A percentile compares a stretch with the other conserved stretches of the same genome.
These are phyloP conservation scores for Danionella cerebrum DNA, from an alignment of 2,113 vertebrate species.

Conservation along the genomic window DNA sequence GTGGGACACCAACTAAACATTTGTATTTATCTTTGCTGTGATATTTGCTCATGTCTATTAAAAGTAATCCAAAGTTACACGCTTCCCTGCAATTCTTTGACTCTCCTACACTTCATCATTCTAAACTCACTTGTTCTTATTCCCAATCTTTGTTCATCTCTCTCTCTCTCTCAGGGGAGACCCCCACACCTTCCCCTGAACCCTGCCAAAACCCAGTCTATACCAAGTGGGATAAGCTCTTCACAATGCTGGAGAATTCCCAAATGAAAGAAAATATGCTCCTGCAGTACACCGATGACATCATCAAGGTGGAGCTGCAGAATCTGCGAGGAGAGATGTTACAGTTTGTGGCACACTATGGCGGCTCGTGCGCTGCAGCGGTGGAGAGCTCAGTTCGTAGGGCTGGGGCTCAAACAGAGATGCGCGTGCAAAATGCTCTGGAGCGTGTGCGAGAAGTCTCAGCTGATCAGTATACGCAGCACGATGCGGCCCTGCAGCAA, in stretches of 20 bases:
- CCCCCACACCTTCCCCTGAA: slow-evolving; percentile 34
- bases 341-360: slow-evolving; percentile 61
- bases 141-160: background rate
- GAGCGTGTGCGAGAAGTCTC: slow-evolving; percentile 36
- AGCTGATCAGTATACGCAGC: slow-evolving; percentile 41
- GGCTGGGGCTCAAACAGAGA: slow-evolving; percentile 52
- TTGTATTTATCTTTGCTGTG: too few relatives aligned
- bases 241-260: slow-evolving; percentile 92
- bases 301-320: slow-evolving; percentile 74
- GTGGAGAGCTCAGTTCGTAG: slow-evolving; percentile 55
- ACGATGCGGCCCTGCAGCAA: slow-evolving; percentile 58
- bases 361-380: slow-evolving; percentile 41
- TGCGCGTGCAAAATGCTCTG: slow-evolving; percentile 47
- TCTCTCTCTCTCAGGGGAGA: background rate
- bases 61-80: too few relatives aligned
- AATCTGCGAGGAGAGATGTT: slow-evolving; percentile 69
- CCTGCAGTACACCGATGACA: slow-evolving; percentile 75
- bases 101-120: too few relatives aligned
- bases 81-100: too few relatives aligned
- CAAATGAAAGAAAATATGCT: slow-evolving; percentile 94
- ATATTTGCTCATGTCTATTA: too few relatives aligned
- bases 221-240: slow-evolving; percentile 91
- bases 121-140: too few relatives aligned
- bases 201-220: slow-evolving; percentile 71
- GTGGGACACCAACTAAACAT: too few relatives aligned